A percentile compares a stretch with the other conserved stretches of the same genome.
phyloP scores from a whole-genome alignment of 2,888 invertebrate genomes.

The Drosophila aldrichi region DNA sequence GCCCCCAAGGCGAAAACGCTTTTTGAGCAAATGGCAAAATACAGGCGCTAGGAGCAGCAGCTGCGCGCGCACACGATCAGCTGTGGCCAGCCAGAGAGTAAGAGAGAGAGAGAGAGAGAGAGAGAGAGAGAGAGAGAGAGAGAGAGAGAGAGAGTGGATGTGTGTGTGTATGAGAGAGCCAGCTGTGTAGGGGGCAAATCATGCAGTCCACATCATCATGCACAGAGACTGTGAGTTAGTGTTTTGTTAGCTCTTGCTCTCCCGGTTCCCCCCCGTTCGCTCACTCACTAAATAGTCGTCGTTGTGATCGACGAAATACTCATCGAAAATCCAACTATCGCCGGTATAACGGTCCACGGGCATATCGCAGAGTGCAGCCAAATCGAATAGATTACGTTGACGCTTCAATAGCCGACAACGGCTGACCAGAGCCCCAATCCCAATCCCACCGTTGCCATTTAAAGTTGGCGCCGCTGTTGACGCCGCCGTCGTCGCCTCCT shows the following conservation, averaged over 20 bases:
- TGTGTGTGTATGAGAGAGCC: not conserved
- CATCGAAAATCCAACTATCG: constrained; percentile 82
- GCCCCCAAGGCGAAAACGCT: constrained; percentile 37
- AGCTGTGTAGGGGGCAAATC: constrained; percentile 5
- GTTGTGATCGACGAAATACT: constrained; percentile 81
- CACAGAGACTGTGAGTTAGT: constrained; percentile 15
- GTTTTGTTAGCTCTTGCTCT: not conserved
- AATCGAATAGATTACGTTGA: constrained; percentile 79
- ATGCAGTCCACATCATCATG: constrained; percentile 15
- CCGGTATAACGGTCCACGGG: constrained; percentile 78
- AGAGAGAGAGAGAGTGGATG: not conserved
- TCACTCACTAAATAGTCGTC: constrained; percentile 82
- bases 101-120: not conserved
- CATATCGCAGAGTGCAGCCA: constrained; percentile 79
- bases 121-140: not conserved
- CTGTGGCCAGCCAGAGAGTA: constrained; percentile 13
- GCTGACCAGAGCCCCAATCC: constrained; percentile 37
- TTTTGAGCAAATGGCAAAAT: constrained; percentile 64
- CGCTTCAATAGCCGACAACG: constrained; percentile 64
- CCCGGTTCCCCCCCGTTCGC: constrained; percentile 6
- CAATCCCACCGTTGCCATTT: constrained; percentile 25
- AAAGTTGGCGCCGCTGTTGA: constrained; percentile 15
- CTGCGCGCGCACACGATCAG: constrained; percentile 66
- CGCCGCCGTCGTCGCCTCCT: constrained; percentile 50
- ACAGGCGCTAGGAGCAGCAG: constrained; percentile 42